These are phyloP conservation scores for Drosophila ercepeae DNA, from an alignment of 1,140 invertebrate species.

Conservation along the genomic window DNA sequence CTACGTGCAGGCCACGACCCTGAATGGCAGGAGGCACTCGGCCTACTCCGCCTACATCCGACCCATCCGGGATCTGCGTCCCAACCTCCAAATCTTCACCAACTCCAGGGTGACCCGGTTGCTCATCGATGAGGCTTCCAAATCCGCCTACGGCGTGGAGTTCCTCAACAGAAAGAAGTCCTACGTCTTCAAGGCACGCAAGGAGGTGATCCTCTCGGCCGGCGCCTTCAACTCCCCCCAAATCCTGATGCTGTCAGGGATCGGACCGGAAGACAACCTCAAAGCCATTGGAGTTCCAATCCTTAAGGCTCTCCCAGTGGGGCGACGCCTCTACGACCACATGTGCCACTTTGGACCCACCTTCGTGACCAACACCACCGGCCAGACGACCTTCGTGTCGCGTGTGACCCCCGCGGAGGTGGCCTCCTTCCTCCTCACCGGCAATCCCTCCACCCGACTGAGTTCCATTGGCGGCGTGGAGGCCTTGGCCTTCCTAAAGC, in stretches of 20 bases:
- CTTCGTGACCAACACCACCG: constrained; percentile 85
- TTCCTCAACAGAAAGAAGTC: constrained; percentile 84
- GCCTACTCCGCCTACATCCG: constrained; percentile 86
- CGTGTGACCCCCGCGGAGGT: constrained; percentile 83
- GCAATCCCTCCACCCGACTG: constrained; percentile 84
- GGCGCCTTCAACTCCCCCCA: constrained; percentile 92
- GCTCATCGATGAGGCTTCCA: constrained; percentile 85
- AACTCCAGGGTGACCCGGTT: constrained; percentile 87
- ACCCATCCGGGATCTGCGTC: constrained; percentile 85
- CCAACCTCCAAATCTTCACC: constrained; percentile 88
- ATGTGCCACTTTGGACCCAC: constrained; percentile 87
- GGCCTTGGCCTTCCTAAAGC: constrained; percentile 87
- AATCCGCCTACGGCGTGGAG: constrained; percentile 87
- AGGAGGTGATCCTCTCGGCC: constrained; percentile 89
- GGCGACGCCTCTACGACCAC: constrained; percentile 90
- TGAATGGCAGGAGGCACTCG: constrained; percentile 84
- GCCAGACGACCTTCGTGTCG: constrained; percentile 52
- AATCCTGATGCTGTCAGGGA: constrained; percentile 91
- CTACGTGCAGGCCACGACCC: constrained; percentile 88
- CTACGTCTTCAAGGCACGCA: constrained; percentile 85
- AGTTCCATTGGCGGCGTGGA: constrained; percentile 86
- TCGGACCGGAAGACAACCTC: constrained; percentile 89
- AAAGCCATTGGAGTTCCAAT: constrained; percentile 87
- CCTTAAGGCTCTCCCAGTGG: constrained; percentile 88
- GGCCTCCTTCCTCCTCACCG: constrained; percentile 84